These are phyloP conservation scores for Sipha maydis DNA, from an alignment of 2,888 invertebrate genomes.

Conservation along the genomic window DNA sequence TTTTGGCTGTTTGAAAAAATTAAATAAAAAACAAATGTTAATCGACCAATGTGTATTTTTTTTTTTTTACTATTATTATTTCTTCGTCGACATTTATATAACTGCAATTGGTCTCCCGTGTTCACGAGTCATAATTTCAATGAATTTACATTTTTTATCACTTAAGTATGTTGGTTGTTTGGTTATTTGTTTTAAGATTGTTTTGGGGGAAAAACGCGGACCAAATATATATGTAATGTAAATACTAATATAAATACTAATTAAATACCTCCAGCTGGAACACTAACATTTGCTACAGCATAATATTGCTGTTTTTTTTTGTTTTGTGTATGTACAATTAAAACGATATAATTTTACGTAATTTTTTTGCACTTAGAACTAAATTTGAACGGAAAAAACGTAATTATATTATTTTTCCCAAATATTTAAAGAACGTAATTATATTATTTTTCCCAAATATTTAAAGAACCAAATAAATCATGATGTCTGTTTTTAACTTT, in stretches of 20 bases:
- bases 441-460: not conserved
- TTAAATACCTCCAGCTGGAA: too few relatives aligned
- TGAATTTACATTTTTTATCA: not conserved
- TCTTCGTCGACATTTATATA: slow-evolving; percentile 17
- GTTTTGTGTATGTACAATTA: not conserved
- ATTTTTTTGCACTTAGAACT: not conserved
- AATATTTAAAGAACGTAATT: not conserved
- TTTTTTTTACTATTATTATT: not conserved
- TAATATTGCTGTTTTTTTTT: too few relatives aligned
- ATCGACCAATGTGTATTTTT: slow-evolving; percentile 32
- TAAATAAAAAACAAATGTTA: not conserved
- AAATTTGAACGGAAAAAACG: not conserved
- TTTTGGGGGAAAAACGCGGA: too few relatives aligned
- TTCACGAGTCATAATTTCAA: not conserved
- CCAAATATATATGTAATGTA: too few relatives aligned
- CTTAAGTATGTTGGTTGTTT: too few relatives aligned
- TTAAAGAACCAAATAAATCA: not conserved
- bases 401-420: not conserved
- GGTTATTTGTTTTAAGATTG: too few relatives aligned
- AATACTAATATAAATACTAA: too few relatives aligned
- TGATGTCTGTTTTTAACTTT: not conserved
- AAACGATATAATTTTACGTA: not conserved
- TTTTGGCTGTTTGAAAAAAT: not conserved
- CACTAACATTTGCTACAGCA: too few relatives aligned
- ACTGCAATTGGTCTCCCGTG: not conserved